These are phyloP conservation scores for Apostichopus californicus DNA, from an alignment of 35 echinoderm and acorn worm genomes.

Conservation along the genomic window DNA sequence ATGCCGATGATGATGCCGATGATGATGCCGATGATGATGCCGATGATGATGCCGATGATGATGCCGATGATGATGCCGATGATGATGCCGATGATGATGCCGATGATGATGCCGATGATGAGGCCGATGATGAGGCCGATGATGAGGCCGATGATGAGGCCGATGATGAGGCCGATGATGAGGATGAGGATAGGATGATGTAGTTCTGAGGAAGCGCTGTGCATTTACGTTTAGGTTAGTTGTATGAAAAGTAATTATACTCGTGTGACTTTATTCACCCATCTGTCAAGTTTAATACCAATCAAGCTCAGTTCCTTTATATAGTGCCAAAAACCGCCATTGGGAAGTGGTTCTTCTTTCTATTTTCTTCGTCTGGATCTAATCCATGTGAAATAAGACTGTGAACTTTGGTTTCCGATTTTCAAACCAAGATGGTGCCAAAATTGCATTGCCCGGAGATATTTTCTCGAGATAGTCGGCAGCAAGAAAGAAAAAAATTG, in stretches of 20 bases:
- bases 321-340: background rate
- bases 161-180: too few species aligned
- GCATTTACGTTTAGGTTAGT: background rate
- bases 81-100: too few species aligned
- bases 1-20: too few species aligned
- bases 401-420: background rate
- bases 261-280: constrained; percentile 1
- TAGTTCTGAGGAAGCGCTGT: too few species aligned
- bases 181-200: too few species aligned
- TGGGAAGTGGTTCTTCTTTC: background rate
- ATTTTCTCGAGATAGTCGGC: background rate
- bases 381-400: background rate
- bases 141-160: too few species aligned
- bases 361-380: background rate
- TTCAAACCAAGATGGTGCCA: background rate
- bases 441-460: background rate
- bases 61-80: too few species aligned
- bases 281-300: constrained; percentile 7
- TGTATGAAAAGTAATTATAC: background rate
- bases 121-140: too few species aligned
- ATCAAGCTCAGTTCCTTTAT: background rate
- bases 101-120: too few species aligned
- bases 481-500: background rate
- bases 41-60: too few species aligned
- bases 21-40: too few species aligned